Evolutionary conservation across 1,140 invertebrate genomes (phyloP).

Genomic region (Laupala kohalensis): DNA sequence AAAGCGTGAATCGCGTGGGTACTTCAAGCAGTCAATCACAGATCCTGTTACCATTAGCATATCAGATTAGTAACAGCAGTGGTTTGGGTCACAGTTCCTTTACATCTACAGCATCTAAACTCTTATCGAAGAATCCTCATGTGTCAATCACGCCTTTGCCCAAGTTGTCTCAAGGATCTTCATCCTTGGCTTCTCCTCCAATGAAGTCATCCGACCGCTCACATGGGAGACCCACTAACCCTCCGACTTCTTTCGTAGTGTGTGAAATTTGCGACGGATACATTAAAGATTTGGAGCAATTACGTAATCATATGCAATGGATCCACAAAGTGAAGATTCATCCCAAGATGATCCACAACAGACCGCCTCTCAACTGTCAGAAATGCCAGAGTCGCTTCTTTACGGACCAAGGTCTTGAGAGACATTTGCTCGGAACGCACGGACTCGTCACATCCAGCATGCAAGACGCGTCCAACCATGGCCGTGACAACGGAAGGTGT

Average conservation of each 20-base stretch:
- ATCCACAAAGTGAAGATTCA: slow-evolving; percentile 93
- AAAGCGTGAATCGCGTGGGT: not conserved
- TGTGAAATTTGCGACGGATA: slow-evolving; percentile 93
- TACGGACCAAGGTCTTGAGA: slow-evolving; percentile 72
- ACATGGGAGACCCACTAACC: slow-evolving; percentile 27
- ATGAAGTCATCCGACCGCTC: slow-evolving; percentile 29
- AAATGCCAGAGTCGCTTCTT: slow-evolving; percentile 86
- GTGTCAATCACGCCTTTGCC: slow-evolving; percentile 84
- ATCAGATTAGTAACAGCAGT: no score
- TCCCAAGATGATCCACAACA: slow-evolving; percentile 89
- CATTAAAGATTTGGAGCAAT: slow-evolving; percentile 81
- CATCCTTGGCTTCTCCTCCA: slow-evolving; percentile 21
- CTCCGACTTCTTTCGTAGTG: slow-evolving; percentile 79
- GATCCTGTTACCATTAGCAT: no score
- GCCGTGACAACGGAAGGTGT: slow-evolving; percentile 85
- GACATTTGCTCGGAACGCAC: slow-evolving; percentile 84
- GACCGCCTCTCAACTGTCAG: slow-evolving; percentile 87
- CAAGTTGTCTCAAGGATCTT: slow-evolving; percentile 35
- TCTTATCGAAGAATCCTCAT: slow-evolving; percentile 62
- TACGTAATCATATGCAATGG: slow-evolving; percentile 90
- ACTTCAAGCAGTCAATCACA: no score
- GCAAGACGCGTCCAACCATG: slow-evolving; percentile 89
- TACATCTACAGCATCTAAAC: no score
- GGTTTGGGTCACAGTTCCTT: no score
- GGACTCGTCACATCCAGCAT: slow-evolving; percentile 89